phyloP scores from a whole-genome alignment of 2,888 invertebrate species.

The Drosophila siamana region DNA sequence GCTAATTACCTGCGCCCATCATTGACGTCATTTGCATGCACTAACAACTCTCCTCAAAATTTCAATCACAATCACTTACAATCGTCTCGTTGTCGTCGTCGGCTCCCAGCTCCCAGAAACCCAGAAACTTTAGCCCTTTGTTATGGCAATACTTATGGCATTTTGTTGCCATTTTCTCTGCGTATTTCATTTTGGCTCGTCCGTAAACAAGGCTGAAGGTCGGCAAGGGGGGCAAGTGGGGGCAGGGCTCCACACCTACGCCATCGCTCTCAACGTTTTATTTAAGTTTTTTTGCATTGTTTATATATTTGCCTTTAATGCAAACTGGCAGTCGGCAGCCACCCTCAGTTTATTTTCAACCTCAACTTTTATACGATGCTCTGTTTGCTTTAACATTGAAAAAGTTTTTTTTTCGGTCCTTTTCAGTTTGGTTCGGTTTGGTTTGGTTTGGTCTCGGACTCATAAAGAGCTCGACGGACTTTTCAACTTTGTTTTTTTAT shows the following conservation, averaged over 20 bases:
- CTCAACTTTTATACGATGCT: constrained; percentile 50
- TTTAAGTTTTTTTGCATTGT: constrained; percentile 70
- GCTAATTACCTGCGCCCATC: constrained; percentile 53
- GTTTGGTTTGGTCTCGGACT: constrained; percentile 28
- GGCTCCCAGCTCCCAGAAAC: background rate
- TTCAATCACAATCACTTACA: constrained; percentile 56
- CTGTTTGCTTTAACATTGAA: constrained; percentile 71
- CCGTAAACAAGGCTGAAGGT: constrained; percentile 11
- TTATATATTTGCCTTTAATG: constrained; percentile 67
- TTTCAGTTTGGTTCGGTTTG: constrained; percentile 6
- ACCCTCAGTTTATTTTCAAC: constrained; percentile 22
- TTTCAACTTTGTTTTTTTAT: constrained; percentile 35
- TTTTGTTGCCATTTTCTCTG: constrained; percentile 42
- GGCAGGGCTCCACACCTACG: constrained; percentile 25
- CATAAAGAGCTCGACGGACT: constrained; percentile 31
- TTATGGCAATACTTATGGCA: constrained; percentile 38
- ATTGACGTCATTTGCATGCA: constrained; percentile 70
- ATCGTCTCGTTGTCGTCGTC: background rate
- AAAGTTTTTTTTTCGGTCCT: constrained; percentile 48
- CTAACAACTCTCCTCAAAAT: constrained; percentile 39
- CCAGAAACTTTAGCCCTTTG: constrained; percentile 40
- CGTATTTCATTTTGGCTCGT: constrained; percentile 13
- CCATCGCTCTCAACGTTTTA: constrained; percentile 45
- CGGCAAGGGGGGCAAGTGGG: background rate
- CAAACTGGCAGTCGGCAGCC: constrained; percentile 6